Evolutionary conservation across 1,140 invertebrate species (phyloP), one percentile per base, ranked within the genome.

Genomic region (Melitaea cinxia): DNA sequence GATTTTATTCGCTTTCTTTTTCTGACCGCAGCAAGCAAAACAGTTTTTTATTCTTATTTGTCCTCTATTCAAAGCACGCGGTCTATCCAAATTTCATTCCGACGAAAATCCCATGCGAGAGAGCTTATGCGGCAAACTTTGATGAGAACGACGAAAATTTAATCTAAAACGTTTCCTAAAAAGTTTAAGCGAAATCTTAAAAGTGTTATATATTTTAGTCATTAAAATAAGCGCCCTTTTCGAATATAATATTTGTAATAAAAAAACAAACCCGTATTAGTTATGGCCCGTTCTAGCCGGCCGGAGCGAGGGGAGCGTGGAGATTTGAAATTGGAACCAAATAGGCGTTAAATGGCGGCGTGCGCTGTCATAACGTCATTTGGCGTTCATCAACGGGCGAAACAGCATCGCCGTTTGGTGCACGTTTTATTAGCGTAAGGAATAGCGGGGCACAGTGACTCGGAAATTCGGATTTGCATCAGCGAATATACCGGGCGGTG

Each of bases 321-420:
- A 84, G 73, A 88, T 91, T 89, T 88, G 86, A 89, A 89, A 91
- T 91, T 91, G 89, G 86, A 88, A 87, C 78, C 89, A 91, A 91
- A 91, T 89, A 91, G 86, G 89, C 89, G 89, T 90, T 91, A 91
- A 91, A 91, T 91, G 81, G 86, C 89, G 83, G 78, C 85, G 85
- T 82, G 85, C 86, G 80, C 83, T 86, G 83, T 91, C 83, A 91
- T 91, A 91, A 91, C 86, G 75, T 86, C 83, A 89, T 91, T 91
- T 89, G 80, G 77, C 84, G 88, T 86, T 89, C 86, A 91, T 91
- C 88, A 90, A 84, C 80, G 79, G 78, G 77, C 85, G 80, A 85
- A 85, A 88, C 83, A 88, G 84, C 87, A 84, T 84, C 86, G 80
- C 79, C 80, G 82, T 80, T 83, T 85, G 86, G 77, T 87, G 85